Conservation (phyloP, 2,888 invertebrate species). For the Drosophila meridionalis region DNA sequence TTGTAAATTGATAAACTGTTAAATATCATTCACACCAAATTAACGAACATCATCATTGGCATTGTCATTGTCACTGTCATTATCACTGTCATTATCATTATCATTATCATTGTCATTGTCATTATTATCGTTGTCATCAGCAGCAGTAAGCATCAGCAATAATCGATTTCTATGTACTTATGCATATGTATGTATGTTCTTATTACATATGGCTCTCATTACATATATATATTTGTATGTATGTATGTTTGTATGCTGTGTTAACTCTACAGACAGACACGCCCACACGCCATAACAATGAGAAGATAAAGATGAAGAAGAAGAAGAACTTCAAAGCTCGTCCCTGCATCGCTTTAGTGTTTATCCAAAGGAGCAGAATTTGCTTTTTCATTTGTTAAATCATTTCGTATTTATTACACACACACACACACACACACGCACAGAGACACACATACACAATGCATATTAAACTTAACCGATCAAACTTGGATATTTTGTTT, state of each 20-base stretch:
- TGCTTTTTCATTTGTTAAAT: conserved; percentile 57
- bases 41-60: conserved; percentile 23
- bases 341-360: conserved; percentile 32
- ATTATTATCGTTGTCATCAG: conserved; percentile 8
- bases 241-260: conserved; percentile 10
- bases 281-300: conserved; percentile 29
- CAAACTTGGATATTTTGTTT: conserved; percentile 42
- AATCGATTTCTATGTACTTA: conserved; percentile 54
- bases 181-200: conserved; percentile 26
- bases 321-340: conserved; percentile 23
- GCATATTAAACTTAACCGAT: conserved; percentile 32
- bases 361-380: conserved; percentile 32
- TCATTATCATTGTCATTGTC: not conserved
- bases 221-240: conserved; percentile 2
- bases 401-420: conserved; percentile 52
- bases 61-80: not conserved
- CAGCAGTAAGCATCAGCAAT: conserved; percentile 31
- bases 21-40: conserved; percentile 72
- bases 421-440: conserved; percentile 16
- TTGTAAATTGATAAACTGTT: conserved; percentile 63
- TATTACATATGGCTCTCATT: conserved; percentile 6
- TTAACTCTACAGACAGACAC: conserved; percentile 14
- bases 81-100: not conserved
- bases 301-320: conserved; percentile 7
- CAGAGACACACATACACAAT: conserved; percentile 4